These are phyloP conservation scores for Chloropsis cyanopogon DNA, from an alignment of 2,113 vertebrate species.

Conservation along the genomic window DNA sequence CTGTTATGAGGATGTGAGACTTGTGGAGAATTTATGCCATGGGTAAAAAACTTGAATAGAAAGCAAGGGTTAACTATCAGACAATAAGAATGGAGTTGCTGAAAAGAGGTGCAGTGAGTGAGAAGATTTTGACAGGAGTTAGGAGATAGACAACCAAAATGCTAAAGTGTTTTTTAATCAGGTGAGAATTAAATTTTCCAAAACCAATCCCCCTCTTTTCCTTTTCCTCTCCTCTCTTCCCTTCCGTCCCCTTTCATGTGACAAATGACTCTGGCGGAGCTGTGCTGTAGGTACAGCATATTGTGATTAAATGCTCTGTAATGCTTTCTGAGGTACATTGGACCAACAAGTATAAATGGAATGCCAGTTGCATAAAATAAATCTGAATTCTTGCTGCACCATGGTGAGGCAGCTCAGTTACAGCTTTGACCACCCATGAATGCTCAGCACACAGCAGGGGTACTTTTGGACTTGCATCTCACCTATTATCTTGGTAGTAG, in stretches of 20 bases:
- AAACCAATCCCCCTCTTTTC: not conserved
- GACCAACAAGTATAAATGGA: conserved; percentile 39
- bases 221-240: not conserved
- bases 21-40: not conserved
- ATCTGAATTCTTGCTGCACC: conserved; percentile 54
- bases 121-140: not conserved
- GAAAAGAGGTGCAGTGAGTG: not conserved
- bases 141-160: not conserved
- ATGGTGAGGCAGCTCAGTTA: conserved; percentile 49
- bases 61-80: not conserved
- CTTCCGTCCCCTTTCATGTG: not conserved
- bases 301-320: conserved; percentile 32
- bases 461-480: conserved; percentile 36
- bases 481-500: conserved; percentile 42
- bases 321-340: not conserved
- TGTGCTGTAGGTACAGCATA: conserved; percentile 45
- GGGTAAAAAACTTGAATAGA: not conserved
- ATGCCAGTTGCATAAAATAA: conserved; percentile 55
- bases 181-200: not conserved
- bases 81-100: not conserved
- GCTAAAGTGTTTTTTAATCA: not conserved
- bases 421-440: conserved; percentile 27
- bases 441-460: conserved; percentile 4
- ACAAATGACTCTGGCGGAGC: conserved; percentile 3
- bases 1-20: not conserved